Conservation (phyloP, 2,888 invertebrate genomes). For the Ormyrus thymus region DNA sequence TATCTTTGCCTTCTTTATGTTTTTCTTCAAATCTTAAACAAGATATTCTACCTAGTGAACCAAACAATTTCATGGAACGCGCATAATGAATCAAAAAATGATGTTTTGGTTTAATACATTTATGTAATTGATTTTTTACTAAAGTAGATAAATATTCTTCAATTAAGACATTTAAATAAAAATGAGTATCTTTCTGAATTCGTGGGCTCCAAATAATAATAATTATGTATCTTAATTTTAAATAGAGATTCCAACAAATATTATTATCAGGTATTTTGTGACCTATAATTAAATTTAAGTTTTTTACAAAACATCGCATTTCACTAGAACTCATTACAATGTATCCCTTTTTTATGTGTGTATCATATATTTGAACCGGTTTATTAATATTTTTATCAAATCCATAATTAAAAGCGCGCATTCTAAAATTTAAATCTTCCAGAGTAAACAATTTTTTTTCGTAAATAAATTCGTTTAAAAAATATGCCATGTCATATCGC, state of each 20-base stretch:
- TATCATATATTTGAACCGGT: slow-evolving; percentile 37
- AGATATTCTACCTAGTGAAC: slow-evolving; percentile 3
- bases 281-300: too few relatives aligned
- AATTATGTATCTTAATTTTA: background rate
- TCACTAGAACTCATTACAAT: slow-evolving; percentile 13
- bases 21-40: slow-evolving; percentile 15
- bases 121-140: too few relatives aligned
- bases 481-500: slow-evolving; percentile 52
- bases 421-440: slow-evolving; percentile 30
- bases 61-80: slow-evolving; percentile 5
- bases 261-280: slow-evolving; percentile 7
- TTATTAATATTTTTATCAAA: slow-evolving; percentile 22
- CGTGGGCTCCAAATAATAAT: background rate
- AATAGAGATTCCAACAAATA: background rate
- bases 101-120: slow-evolving; percentile 8
- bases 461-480: slow-evolving; percentile 46
- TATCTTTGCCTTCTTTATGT: background rate
- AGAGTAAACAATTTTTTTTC: slow-evolving; percentile 26
- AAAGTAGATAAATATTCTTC: too few relatives aligned
- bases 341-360: slow-evolving; percentile 18
- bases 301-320: slow-evolving; percentile 1
- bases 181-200: background rate
- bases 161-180: too few relatives aligned
- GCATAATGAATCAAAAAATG: slow-evolving; percentile 10
- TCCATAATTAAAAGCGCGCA: slow-evolving; percentile 41